Conservation (phyloP, 53 echinoderm and acorn worm genomes). For the Holothuria scabra region DNA sequence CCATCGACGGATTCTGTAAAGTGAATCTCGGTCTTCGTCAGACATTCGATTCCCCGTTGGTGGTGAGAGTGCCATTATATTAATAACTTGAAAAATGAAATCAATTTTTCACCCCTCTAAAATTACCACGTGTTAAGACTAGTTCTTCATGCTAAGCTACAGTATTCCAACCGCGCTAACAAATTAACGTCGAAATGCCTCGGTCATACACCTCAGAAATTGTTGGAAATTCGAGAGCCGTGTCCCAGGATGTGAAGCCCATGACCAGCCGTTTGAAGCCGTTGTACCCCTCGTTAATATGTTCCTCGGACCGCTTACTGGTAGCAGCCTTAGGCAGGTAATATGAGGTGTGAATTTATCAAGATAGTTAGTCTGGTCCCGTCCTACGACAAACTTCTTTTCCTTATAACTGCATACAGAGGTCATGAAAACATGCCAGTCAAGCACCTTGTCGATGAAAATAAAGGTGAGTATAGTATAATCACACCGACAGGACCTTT, state of each 20-base stretch:
- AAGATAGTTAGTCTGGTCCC: constrained; percentile 25
- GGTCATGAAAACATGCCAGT: constrained; percentile 49
- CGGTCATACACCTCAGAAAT: constrained; percentile 40
- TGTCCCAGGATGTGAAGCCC: background rate
- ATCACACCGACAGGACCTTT: constrained; percentile 34
- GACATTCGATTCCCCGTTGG: constrained; percentile 48
- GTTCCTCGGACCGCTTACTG: constrained; percentile 40
- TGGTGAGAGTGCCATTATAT: constrained; percentile 52
- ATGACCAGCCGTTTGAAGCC: too few species aligned
- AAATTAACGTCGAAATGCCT: constrained; percentile 21
- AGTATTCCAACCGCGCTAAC: constrained; percentile 42
- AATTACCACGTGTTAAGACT: constrained; percentile 35
- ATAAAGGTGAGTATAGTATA: constrained; percentile 1
- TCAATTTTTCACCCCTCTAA: constrained; percentile 49
- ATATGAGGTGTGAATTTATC: constrained; percentile 53
- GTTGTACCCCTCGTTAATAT: constrained; percentile 15
- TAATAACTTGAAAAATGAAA: constrained; percentile 54
- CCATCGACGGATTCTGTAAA: constrained; percentile 2
- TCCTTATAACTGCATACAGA: background rate
- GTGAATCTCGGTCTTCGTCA: constrained; percentile 19
- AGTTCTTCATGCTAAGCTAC: constrained; percentile 17
- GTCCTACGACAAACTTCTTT: background rate
- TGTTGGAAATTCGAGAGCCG: constrained; percentile 24
- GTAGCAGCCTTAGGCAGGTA: constrained; percentile 31
- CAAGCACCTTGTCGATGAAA: constrained; percentile 1